Evolutionary conservation across 2,113 vertebrate genomes (phyloP).

Genomic region (Leptocoma aspasia): DNA sequence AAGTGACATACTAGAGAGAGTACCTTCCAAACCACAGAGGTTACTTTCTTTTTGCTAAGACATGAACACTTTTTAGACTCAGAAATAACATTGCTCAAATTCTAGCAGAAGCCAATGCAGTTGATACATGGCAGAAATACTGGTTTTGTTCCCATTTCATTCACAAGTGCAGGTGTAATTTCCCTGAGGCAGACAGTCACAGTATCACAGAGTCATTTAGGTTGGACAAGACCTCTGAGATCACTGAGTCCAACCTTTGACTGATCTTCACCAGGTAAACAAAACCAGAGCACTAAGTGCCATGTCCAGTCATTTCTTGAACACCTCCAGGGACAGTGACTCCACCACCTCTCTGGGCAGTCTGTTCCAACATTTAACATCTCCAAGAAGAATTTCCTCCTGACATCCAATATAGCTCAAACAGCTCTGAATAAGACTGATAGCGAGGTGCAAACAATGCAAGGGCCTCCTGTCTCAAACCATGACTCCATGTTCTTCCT

Average conservation of each 20-base stretch:
- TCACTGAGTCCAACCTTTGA: background rate
- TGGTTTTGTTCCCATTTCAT: background rate
- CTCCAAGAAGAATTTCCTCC: background rate
- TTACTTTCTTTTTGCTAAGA: background rate
- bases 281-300: background rate
- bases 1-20: background rate
- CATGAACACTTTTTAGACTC: background rate
- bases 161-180: background rate
- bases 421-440: background rate
- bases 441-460: background rate
- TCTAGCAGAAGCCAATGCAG: background rate
- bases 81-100: background rate
- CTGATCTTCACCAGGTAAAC: background rate
- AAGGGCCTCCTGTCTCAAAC: background rate
- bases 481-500: background rate
- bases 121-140: background rate
- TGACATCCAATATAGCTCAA: background rate
- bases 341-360: background rate
- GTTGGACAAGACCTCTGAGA: background rate
- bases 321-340: background rate
- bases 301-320: background rate
- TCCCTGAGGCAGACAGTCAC: background rate
- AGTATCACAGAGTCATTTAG: background rate
- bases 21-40: background rate
- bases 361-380: accelerated